Evolutionary conservation across 2,113 vertebrate species (phyloP).

Genomic region (Solea solea): DNA sequence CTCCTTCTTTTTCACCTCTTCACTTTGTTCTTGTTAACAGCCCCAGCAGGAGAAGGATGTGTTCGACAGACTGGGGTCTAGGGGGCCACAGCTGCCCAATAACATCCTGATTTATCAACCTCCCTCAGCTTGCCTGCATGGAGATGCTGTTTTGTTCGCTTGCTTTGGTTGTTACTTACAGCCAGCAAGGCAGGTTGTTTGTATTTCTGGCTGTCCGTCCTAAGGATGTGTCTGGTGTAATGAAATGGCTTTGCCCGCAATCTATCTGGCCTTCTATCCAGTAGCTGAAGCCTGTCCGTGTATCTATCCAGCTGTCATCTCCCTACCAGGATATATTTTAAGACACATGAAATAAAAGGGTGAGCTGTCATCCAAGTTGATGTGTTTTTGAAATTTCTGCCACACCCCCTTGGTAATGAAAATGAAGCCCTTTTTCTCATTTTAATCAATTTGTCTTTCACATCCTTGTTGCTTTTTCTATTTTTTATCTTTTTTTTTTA

Average conservation of each 20-base stretch:
- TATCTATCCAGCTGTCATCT: constrained; percentile 45
- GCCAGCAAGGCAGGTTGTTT: constrained; percentile 61
- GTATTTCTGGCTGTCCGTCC: constrained; percentile 60
- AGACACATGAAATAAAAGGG: constrained; percentile 39
- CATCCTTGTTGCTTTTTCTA: constrained; percentile 14
- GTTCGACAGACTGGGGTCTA: constrained; percentile 60
- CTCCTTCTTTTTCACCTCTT: constrained; percentile 12
- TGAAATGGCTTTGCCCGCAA: constrained; percentile 67
- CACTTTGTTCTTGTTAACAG: constrained; percentile 67
- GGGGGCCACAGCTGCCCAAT: constrained; percentile 77
- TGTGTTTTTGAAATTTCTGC: constrained; percentile 52
- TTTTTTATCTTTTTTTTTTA: constrained; percentile 35
- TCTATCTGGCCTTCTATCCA: constrained; percentile 52
- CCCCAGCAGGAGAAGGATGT: constrained; percentile 65
- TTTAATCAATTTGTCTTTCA: constrained; percentile 33
- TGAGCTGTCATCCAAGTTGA: constrained; percentile 28
- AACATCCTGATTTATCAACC: constrained; percentile 73
- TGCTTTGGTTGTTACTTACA: constrained; percentile 68
- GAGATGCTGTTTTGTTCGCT: constrained; percentile 61
- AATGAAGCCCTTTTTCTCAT: constrained; percentile 42
- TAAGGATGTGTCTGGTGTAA: constrained; percentile 66
- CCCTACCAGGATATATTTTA: constrained; percentile 37
- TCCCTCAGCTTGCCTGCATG: constrained; percentile 62
- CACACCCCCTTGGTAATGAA: constrained; percentile 34
- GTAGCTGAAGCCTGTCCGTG: constrained; percentile 49